Base-by-base conservation (phyloP, 2,888 invertebrate species). In the Aphrophora alni region DNA sequence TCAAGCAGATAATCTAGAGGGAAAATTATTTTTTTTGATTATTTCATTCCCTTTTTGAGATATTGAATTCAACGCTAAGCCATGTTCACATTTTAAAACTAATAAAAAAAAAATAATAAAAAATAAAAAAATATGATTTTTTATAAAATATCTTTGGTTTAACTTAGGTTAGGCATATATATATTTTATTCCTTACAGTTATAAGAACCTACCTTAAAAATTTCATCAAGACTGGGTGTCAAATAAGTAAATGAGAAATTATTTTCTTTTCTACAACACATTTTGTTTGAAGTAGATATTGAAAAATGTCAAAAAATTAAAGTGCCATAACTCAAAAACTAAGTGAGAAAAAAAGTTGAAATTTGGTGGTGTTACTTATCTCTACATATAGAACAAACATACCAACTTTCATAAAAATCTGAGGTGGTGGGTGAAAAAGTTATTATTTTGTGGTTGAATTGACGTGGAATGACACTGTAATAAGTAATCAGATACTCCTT, bases 301-400 rank as follows among this genome's bases (percentile, higher is more conserved):
- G 33, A 73, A 73, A 33, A 75, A 75, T n/a, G 75, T 38, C 33
- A 75, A 75, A 28, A 38, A 38, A 38, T 38, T 75, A 38, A 44
- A 75, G 75, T 75, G 75, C 75, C 75, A 75, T 75, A 38, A 75
- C 38, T 75, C 33, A 75, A 75, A 75, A 75, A 75, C 21, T 75
- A 75, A 38, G 44, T 44, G 44, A 44, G 44, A 44, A 8, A 44
- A 44, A 44, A 14, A 44, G 8, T 17, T 44, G 12, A 44, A 44
- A 44, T 44, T 44, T 44, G 8, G 17, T 44, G 8, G 14, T 44
- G 44, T 44, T 44, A 33, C n/a, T n/a, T n/a, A n/a, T n/a, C n/a
- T n/a, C n/a, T n/a, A n/a, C 33, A 33, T 33, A 5, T 33, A 33
- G 33, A 33, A 33, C 33, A 33, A 33, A 33, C 33, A 33, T 33